These are phyloP conservation scores for Gisinianus flammeolus DNA, from an alignment of 2,888 invertebrate species.

Conservation along the genomic window DNA sequence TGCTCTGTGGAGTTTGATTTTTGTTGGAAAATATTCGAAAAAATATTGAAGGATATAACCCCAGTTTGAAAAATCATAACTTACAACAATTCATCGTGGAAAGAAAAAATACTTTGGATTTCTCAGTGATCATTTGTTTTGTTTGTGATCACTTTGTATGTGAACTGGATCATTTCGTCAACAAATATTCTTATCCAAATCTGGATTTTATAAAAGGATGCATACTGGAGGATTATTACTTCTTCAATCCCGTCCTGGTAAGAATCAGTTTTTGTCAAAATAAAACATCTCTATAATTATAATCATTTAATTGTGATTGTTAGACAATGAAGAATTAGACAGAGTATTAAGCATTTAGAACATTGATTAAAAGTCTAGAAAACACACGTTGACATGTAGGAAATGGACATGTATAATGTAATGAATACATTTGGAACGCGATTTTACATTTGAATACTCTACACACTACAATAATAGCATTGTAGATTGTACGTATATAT, in stretches of 20 bases:
- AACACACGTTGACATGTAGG: no score
- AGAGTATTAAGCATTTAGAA: no score
- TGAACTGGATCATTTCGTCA: background rate
- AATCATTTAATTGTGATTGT: background rate
- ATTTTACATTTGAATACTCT: no score
- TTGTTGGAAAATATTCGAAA: no score
- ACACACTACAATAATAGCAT: no score
- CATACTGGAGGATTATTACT: slow-evolving; percentile 58
- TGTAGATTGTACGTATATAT: no score
- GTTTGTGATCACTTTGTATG: background rate
- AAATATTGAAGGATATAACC: no score
- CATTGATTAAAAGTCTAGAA: no score
- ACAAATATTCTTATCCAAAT: slow-evolving; percentile 2
- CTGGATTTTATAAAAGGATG: slow-evolving; percentile 45
- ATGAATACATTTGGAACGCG: background rate
- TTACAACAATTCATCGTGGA: background rate
- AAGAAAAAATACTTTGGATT: background rate
- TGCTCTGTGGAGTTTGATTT: background rate
- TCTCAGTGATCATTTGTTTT: slow-evolving; percentile 9
- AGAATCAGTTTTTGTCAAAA: slow-evolving; percentile 35
- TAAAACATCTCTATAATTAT: background rate
- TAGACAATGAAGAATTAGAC: no score
- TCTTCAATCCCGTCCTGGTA: slow-evolving; percentile 57
- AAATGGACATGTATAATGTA: no score
- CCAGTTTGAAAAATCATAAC: background rate